Evolutionary conservation across 2,113 vertebrate genomes (phyloP).

Genomic region (Phycodurus eques): DNA sequence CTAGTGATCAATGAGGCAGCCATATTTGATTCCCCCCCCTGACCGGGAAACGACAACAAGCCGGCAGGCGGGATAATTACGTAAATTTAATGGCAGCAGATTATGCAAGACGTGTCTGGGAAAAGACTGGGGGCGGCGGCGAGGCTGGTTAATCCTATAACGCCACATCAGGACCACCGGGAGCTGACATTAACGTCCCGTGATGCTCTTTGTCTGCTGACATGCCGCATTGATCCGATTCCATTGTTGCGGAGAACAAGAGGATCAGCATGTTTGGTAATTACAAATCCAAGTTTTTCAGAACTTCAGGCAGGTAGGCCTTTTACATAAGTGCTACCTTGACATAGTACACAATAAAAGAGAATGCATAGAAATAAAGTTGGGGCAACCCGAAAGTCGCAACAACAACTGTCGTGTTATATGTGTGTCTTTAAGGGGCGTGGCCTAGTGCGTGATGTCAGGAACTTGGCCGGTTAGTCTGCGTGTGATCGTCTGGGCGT

Average conservation of each 20-base stretch:
- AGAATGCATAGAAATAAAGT: not conserved
- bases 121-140: slow-evolving; percentile 38
- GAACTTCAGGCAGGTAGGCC: not conserved
- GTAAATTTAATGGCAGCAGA: slow-evolving; percentile 42
- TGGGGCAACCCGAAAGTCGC: too few species aligned
- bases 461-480: too few species aligned
- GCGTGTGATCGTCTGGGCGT: too few species aligned
- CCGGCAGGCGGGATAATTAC: slow-evolving; percentile 52
- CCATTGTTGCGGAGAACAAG: slow-evolving; percentile 20
- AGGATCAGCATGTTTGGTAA: slow-evolving; percentile 12
- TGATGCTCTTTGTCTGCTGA: slow-evolving; percentile 32
- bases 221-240: slow-evolving; percentile 18
- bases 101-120: slow-evolving; percentile 54
- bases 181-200: slow-evolving; percentile 52
- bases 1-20: slow-evolving; percentile 53
- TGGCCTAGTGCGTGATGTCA: too few species aligned
- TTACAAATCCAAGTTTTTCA: not conserved
- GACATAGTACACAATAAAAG: not conserved
- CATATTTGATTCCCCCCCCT: slow-evolving; percentile 54
- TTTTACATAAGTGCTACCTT: too few species aligned
- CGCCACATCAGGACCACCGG: slow-evolving; percentile 29
- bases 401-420: too few species aligned
- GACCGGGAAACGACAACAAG: slow-evolving; percentile 14
- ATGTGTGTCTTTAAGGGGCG: too few species aligned
- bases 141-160: slow-evolving; percentile 48